phyloP scores from a whole-genome alignment of 1,140 invertebrate species.

The Prorops nasuta region DNA sequence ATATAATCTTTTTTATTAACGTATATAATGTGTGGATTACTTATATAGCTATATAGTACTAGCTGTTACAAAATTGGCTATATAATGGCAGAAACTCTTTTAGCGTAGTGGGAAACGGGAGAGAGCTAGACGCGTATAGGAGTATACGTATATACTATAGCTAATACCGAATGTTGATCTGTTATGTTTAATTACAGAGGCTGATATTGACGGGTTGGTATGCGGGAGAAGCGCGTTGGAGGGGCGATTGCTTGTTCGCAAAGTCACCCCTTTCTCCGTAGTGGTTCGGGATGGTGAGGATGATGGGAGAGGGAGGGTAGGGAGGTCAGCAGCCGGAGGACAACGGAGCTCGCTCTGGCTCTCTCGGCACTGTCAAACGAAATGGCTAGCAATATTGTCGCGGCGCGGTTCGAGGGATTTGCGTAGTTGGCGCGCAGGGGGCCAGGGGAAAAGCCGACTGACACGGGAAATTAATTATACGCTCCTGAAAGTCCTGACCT shows the following conservation, averaged over 20 bases:
- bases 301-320: constrained; percentile 18
- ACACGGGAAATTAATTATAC: constrained; percentile 58
- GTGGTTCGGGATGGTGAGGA: not conserved
- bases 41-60: not conserved
- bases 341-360: no score
- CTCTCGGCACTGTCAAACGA: constrained; percentile 48
- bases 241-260: constrained; percentile 40
- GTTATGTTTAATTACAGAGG: constrained; percentile 56
- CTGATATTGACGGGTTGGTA: constrained; percentile 52
- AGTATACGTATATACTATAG: constrained; percentile 15
- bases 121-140: not conserved
- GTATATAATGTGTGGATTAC: no score
- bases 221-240: constrained; percentile 21
- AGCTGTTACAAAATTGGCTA: not conserved
- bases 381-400: constrained; percentile 56
- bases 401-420: constrained; percentile 42
- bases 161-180: constrained; percentile 52
- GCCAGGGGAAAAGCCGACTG: constrained; percentile 28
- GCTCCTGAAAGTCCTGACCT: constrained; percentile 48
- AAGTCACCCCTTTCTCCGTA: constrained; percentile 50
- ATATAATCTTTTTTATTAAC: no score
- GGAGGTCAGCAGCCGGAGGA: constrained; percentile 31
- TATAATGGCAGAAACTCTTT: not conserved
- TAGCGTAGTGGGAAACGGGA: no score
- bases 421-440: constrained; percentile 15